Base-by-base conservation (phyloP, 2,113 vertebrate species). In the Nycticryphes semicollaris region DNA sequence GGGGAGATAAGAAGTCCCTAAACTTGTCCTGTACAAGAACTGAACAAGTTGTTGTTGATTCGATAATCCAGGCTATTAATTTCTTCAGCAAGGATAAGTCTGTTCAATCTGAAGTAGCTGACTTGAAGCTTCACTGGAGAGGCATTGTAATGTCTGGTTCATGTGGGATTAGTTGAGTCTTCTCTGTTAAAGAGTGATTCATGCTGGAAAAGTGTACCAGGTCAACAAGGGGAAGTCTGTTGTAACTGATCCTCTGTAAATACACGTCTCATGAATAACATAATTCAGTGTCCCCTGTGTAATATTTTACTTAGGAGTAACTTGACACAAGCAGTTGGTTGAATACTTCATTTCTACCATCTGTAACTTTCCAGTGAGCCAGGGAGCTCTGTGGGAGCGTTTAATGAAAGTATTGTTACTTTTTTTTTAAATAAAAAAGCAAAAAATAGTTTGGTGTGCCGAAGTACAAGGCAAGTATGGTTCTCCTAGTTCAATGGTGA, bases 241-340 rank as follows among this genome's bases (percentile, higher is more conserved):
- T 93, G 80, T 94, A 84, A 57, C 77, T 73, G 68, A 62, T 48
- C 70, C 22, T 81, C 83, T 94, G 80, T 91, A 95, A 96, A 93
- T 56, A 51, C 0, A 21, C 19, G 4, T 75, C 67, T 51, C 35
- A 30, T 93, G 89, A 95, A 94, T 95, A 60, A 83, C 25, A 1
- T 51, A 77, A 35, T 96, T 97, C 91, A 96, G 13, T 87, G 70
- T 87, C 4, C 33, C n/a, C n/a, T 90, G 21, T 84, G 13, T 81
- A 96, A 93, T 93, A 79, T 81, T 94, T 95, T 78, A 50, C 59
- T 96, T 90, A 51, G 1, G 30, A 64, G 69, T 85, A 94, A 66
- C 28, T 82, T 59, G 70, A 82, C 39, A 21, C 43, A 72, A 66
- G 64, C 74, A 39, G 25, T 81, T 89, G 59, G 12, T 89, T 90